phyloP scores from a whole-genome alignment of 2,888 invertebrate genomes.

The Lamproptera curius region DNA sequence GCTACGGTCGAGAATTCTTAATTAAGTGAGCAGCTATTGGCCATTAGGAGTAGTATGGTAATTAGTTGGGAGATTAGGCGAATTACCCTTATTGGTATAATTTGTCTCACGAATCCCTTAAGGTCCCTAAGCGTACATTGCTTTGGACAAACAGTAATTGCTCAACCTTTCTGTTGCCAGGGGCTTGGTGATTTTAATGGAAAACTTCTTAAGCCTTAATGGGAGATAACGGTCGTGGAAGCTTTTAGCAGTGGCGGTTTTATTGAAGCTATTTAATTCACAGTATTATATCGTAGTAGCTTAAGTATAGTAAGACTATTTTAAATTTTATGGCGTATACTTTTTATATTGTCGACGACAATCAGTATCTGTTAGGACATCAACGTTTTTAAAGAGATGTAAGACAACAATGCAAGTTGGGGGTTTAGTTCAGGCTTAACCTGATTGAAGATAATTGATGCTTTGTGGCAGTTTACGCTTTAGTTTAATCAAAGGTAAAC shows the following conservation, averaged over 20 bases:
- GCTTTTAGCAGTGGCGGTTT: not conserved
- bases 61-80: conserved; percentile 19
- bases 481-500: no score
- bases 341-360: not conserved
- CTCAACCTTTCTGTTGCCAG: conserved; percentile 1
- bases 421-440: no score
- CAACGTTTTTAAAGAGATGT: not conserved
- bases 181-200: not conserved
- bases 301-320: not conserved
- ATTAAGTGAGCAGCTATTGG: conserved; percentile 1
- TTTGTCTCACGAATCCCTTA: conserved; percentile 17
- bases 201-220: not conserved
- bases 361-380: not conserved
- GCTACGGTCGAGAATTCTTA: not conserved
- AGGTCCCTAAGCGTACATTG: conserved; percentile 11
- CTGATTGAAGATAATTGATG: no score
- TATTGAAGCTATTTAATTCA: not conserved
- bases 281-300: not conserved
- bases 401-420: not conserved
- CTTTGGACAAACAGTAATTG: conserved; percentile 14
- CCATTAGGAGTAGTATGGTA: conserved; percentile 10
- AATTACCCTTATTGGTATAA: conserved; percentile 19
- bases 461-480: no score
- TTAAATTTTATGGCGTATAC: no score
- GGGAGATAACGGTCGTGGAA: not conserved